A percentile compares a stretch with the other conserved stretches of the same genome.
Conservation (phyloP, 2,888 invertebrate genomes). For the Stictocephala bisonia region DNA sequence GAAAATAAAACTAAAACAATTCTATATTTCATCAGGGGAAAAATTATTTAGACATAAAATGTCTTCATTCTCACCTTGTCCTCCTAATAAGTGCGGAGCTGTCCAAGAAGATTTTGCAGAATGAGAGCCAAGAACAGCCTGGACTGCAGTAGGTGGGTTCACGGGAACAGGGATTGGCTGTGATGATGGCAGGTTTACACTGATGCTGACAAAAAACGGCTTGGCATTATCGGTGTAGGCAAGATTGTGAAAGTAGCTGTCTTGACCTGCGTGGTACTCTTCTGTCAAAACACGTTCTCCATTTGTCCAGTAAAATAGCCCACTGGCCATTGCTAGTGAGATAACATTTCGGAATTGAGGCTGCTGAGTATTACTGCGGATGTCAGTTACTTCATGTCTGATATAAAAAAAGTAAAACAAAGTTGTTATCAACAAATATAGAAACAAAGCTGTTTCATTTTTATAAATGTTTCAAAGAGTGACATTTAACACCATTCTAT, state of each 20-base stretch:
- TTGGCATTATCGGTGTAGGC: conserved; percentile 70
- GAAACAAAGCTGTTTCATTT: conserved; percentile 4
- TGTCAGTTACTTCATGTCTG: conserved; percentile 76
- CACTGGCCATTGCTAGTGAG: conserved; percentile 80
- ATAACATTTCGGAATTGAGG: conserved; percentile 80
- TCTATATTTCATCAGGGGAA: no score
- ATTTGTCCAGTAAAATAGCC: conserved; percentile 88
- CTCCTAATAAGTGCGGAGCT: conserved; percentile 79
- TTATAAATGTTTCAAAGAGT: no score
- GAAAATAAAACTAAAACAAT: no score
- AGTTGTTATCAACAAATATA: conserved; percentile 11
- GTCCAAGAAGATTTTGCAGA: conserved; percentile 86
- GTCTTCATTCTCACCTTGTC: conserved; percentile 81
- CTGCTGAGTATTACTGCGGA: conserved; percentile 79
- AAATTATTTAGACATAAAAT: no score
- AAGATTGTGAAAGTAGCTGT: conserved; percentile 81
- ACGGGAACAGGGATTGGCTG: conserved; percentile 85
- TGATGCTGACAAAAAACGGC: conserved; percentile 65
- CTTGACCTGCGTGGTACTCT: conserved; percentile 76
- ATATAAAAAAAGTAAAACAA: conserved; percentile 51
- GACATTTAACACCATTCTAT: conserved; percentile 30
- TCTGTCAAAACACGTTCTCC: conserved; percentile 81
- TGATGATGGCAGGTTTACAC: conserved; percentile 73
- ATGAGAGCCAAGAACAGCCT: conserved; percentile 82
- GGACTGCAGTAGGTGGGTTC: conserved; percentile 81